phyloP scores from a whole-genome alignment of 2,888 invertebrate genomes.

The Amiota mariae region DNA sequence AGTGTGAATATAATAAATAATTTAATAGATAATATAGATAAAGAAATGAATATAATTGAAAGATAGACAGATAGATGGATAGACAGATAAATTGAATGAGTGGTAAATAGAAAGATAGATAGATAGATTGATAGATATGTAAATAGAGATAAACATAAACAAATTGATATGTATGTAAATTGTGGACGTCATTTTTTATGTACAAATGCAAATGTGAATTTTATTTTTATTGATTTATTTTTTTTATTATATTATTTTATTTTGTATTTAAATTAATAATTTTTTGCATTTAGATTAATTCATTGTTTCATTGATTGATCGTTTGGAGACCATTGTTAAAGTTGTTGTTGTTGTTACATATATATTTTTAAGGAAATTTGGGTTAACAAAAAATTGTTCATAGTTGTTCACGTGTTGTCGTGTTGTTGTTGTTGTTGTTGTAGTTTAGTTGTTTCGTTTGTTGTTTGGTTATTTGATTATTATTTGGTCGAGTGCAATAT shows the following conservation, averaged over 20 bases:
- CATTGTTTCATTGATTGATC: not conserved
- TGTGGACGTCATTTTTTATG: not conserved
- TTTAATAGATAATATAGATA: not conserved
- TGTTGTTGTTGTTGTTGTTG: conserved; percentile 34
- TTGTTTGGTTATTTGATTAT: not conserved
- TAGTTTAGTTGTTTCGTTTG: conserved; percentile 1
- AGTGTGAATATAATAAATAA: not conserved
- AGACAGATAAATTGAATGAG: not conserved
- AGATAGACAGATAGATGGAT: not conserved
- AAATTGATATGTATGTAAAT: not conserved
- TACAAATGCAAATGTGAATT: not conserved
- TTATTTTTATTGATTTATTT: not conserved
- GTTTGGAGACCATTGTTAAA: not conserved
- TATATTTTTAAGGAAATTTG: no score
- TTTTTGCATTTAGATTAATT: conserved; percentile 32
- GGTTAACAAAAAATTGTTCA: no score
- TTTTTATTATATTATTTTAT: conserved; percentile 19
- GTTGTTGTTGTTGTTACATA: no score
- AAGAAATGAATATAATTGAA: not conserved
- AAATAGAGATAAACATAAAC: not conserved
- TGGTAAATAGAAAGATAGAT: not conserved
- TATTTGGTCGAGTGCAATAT: not conserved
- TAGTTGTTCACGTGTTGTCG: not conserved
- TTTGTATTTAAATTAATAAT: conserved; percentile 26
- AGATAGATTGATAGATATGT: not conserved